phyloP scores from a whole-genome alignment of 2,113 vertebrate genomes.

The Syngnathus typhle region DNA sequence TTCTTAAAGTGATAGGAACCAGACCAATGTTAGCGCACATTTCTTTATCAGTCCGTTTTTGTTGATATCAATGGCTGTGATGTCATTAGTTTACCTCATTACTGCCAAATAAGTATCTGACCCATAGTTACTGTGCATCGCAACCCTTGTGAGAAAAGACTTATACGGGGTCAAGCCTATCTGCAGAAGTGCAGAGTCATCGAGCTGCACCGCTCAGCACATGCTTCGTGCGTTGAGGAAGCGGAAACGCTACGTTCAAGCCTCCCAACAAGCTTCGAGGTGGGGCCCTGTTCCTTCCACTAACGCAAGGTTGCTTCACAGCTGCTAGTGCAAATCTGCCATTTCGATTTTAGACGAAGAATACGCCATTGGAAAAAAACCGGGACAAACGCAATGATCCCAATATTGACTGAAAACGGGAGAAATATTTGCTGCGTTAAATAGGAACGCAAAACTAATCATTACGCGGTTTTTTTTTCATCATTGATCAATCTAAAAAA shows the following conservation, averaged over 20 bases:
- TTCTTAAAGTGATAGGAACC: too few species aligned
- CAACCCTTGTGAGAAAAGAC: too few species aligned
- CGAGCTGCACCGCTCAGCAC: constrained; percentile 25
- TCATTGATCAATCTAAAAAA: too few species aligned
- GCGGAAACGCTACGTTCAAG: neutral
- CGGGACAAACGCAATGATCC: neutral
- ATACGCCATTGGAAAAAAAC: neutral
- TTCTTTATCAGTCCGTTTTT: too few species aligned
- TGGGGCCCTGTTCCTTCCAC: neutral
- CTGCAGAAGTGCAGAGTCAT: constrained; percentile 79
- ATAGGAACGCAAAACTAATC: too few species aligned
- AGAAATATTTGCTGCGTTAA: too few species aligned
- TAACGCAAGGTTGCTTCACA: neutral
- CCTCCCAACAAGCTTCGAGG: neutral
- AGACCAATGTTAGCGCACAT: too few species aligned
- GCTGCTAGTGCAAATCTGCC: neutral
- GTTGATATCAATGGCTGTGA: too few species aligned
- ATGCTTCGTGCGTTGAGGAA: constrained; percentile 23
- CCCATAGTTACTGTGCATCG: too few species aligned
- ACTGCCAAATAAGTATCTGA: too few species aligned
- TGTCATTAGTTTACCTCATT: too few species aligned
- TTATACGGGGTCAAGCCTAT: constrained; percentile 7
- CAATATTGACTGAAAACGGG: neutral
- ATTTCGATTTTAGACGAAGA: neutral
- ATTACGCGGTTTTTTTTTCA: too few species aligned